A percentile compares a stretch with the other conserved stretches of the same genome.
Conservation (phyloP, 2,888 invertebrate genomes). For the Scaptomyza tumidula region DNA sequence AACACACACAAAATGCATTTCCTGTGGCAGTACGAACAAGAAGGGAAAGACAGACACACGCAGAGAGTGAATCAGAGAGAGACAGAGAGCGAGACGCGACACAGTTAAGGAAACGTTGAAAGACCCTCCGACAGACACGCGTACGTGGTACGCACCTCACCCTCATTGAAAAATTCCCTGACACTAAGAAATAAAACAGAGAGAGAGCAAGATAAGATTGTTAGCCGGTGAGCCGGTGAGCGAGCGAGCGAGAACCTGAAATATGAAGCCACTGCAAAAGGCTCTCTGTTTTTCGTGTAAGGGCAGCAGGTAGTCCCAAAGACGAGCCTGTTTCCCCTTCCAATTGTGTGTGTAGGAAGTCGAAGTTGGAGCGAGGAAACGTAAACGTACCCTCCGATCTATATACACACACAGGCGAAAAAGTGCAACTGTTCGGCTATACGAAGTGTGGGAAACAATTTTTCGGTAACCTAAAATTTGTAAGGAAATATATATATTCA, state of each 20-base stretch:
- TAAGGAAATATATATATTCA: constrained; percentile 72
- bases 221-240: constrained; percentile 22
- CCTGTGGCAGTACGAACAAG: constrained; percentile 60
- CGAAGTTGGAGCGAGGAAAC: constrained; percentile 46
- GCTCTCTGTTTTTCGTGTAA: constrained; percentile 31
- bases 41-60: constrained; percentile 23
- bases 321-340: constrained; percentile 45
- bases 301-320: constrained; percentile 62
- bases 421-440: constrained; percentile 71
- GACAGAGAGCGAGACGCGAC: constrained; percentile 25
- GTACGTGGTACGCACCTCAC: constrained; percentile 72
- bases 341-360: constrained; percentile 48
- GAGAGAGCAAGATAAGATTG: constrained; percentile 47
- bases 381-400: constrained; percentile 59
- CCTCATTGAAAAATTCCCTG: constrained; percentile 52
- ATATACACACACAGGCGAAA: constrained; percentile 16
- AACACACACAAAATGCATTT: constrained; percentile 71
- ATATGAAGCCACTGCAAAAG: constrained; percentile 56
- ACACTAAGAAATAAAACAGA: not conserved
- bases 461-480: constrained; percentile 75
- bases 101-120: constrained; percentile 53
- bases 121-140: constrained; percentile 68
- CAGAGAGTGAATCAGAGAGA: constrained; percentile 32
- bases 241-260: constrained; percentile 68
- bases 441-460: constrained; percentile 83